A percentile compares a stretch with the other conserved stretches of the same genome.
phyloP scores from a whole-genome alignment of 2,113 vertebrate species.

The Heliornis fulica region DNA sequence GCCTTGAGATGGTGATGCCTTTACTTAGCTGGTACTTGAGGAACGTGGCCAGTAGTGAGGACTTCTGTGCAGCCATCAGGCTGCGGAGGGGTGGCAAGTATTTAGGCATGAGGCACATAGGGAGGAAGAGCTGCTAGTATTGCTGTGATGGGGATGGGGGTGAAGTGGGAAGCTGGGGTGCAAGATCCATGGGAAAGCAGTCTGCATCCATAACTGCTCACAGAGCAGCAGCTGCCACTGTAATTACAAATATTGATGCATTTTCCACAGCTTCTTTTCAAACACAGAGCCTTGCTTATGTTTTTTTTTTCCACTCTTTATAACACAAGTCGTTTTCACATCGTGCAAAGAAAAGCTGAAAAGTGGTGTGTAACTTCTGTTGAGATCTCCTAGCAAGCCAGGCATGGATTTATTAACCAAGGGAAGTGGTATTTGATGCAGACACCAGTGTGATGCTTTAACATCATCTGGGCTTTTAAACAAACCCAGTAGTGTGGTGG shows the following conservation, averaged over 20 bases:
- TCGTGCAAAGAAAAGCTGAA: neutral
- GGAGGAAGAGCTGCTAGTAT: neutral
- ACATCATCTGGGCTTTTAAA: neutral
- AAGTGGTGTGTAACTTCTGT: neutral
- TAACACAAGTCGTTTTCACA: neutral
- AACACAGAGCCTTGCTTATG: neutral
- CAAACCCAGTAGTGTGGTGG: neutral
- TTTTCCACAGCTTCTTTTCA: conserved; percentile 24
- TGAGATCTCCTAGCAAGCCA: conserved; percentile 5
- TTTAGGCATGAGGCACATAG: neutral
- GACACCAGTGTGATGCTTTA: neutral
- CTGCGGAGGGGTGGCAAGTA: neutral
- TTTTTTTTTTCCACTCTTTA: neutral
- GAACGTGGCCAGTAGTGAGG: neutral
- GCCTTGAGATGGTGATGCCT: neutral
- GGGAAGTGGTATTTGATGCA: neutral
- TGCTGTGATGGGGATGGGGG: fast-evolving
- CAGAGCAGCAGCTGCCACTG: neutral
- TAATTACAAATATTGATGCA: conserved; percentile 24
- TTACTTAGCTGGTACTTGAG: neutral
- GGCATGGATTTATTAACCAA: neutral
- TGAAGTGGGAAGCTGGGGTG: neutral
- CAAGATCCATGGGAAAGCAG: neutral
- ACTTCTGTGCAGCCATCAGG: neutral
- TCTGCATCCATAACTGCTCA: neutral